A percentile compares a stretch with the other conserved stretches of the same genome.
These are phyloP conservation scores for Cepaea nemoralis DNA, from an alignment of 1,140 invertebrate species.

Conservation along the genomic window DNA sequence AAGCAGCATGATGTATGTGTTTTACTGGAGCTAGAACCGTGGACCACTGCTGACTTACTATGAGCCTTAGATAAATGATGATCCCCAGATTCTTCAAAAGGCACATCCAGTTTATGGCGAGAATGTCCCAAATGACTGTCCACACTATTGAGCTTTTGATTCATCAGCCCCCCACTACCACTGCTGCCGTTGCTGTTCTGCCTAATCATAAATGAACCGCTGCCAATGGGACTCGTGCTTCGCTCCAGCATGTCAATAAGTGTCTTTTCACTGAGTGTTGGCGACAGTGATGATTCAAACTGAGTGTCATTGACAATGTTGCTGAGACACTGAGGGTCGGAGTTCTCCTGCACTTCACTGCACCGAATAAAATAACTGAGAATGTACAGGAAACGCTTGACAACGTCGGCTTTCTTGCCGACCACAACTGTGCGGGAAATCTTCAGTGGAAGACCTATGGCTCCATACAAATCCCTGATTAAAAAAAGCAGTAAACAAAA, in stretches of 20 bases:
- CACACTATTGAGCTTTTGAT: not conserved
- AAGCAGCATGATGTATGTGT: not conserved
- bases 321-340: slow-evolving; percentile 51
- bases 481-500: slow-evolving; percentile 22
- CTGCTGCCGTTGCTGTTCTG: not conserved
- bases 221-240: not conserved
- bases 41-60: not conserved
- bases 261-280: slow-evolving; percentile 52
- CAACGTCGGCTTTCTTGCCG: slow-evolving; percentile 78
- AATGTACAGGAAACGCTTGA: slow-evolving; percentile 74
- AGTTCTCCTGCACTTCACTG: slow-evolving; percentile 77
- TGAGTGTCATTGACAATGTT: slow-evolving; percentile 53
- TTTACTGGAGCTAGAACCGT: not conserved
- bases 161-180: not conserved
- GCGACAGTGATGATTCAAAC: slow-evolving; percentile 46
- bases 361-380: slow-evolving; percentile 88
- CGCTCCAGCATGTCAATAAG: not conserved
- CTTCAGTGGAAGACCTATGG: slow-evolving; percentile 82
- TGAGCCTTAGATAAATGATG: not conserved
- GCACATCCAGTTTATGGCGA: not conserved
- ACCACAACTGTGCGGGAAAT: slow-evolving; percentile 84
- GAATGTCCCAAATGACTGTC: not conserved
- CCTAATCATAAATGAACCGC: slow-evolving; percentile 1
- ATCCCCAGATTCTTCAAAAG: slow-evolving; percentile 5
- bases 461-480: slow-evolving; percentile 82